Percentiles rank a stretch among this genome's conserved stretches.
These are phyloP conservation scores for Aphaenogaster ashmeadi DNA, from an alignment of 1,140 invertebrate species.

Conservation along the genomic window DNA sequence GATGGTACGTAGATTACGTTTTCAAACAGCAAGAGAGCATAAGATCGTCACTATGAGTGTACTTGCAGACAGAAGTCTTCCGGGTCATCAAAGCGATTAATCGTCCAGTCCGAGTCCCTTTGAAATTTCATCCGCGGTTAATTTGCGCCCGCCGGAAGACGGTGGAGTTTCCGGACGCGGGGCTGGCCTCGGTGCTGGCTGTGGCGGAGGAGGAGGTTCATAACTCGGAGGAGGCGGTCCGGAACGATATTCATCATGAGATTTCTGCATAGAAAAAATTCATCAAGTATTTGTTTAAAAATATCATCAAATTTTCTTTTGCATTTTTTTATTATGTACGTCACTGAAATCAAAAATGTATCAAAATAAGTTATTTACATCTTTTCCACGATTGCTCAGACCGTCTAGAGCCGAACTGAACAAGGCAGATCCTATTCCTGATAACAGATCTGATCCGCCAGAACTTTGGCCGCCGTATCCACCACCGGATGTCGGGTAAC, in stretches of 20 bases:
- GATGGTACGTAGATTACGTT: background rate
- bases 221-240: slow-evolving; percentile 49
- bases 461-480: slow-evolving; percentile 70
- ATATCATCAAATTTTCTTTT: background rate
- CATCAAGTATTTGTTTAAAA: slow-evolving; percentile 31
- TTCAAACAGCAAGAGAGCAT: slow-evolving; percentile 55
- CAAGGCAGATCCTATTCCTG: slow-evolving; percentile 81
- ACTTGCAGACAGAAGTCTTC: background rate
- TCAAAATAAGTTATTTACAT: slow-evolving; percentile 73
- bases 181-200: slow-evolving; percentile 62
- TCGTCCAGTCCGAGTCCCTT: slow-evolving; percentile 84
- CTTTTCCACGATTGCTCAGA: slow-evolving; percentile 80
- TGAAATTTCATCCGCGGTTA: slow-evolving; percentile 84
- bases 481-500: slow-evolving; percentile 50
- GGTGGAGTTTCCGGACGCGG: slow-evolving; percentile 66
- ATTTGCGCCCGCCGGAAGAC: slow-evolving; percentile 76
- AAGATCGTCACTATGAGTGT: slow-evolving; percentile 25
- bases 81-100: slow-evolving; percentile 54
- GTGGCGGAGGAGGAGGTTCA: slow-evolving; percentile 55
- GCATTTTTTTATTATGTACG: background rate
- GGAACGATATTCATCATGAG: slow-evolving; percentile 61
- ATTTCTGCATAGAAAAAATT: slow-evolving; percentile 65
- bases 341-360: background rate
- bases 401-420: slow-evolving; percentile 83
- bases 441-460: slow-evolving; percentile 78